Evolutionary conservation across 1,140 invertebrate genomes (phyloP).

Genomic region (Portunus trituberculatus): DNA sequence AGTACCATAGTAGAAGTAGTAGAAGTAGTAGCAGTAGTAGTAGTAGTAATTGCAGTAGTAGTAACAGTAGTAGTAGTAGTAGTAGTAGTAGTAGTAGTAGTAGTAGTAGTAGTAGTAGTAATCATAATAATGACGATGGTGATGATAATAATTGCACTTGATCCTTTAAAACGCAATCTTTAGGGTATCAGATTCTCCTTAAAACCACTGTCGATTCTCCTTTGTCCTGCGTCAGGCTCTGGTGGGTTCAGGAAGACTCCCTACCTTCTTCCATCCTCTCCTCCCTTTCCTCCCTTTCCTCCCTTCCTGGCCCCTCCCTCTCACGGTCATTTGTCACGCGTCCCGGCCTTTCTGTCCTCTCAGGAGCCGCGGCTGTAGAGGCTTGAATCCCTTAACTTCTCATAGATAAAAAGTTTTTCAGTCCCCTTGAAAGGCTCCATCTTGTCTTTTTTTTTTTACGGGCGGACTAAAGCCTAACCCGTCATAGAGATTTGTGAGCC

Average conservation of each 20-base stretch:
- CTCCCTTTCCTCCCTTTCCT: not conserved
- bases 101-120: not conserved
- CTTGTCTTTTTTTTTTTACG: too few relatives aligned
- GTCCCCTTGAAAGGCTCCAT: not conserved
- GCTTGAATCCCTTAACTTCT: not conserved
- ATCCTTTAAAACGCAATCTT: not conserved
- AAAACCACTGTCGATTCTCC: not conserved
- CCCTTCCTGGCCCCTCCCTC: not conserved
- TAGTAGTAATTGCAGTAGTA: not conserved
- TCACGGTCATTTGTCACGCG: constrained; percentile 18
- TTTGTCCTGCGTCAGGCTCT: constrained; percentile 8
- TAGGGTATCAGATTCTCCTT: not conserved
- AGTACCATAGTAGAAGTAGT: not conserved
- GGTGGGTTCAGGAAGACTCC: not conserved
- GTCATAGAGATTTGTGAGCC: not conserved
- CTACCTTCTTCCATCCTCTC: not conserved
- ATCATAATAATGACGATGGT: not conserved
- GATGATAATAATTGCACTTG: not conserved
- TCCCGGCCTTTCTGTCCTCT: not conserved
- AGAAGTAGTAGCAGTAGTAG: not conserved
- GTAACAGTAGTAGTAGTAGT: too few relatives aligned
- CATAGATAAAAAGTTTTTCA: not conserved
- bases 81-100: not conserved
- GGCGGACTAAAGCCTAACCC: not conserved
- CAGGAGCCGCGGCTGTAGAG: not conserved